A percentile compares a stretch with the other conserved stretches of the same genome.
These are phyloP conservation scores for Laothoe populi DNA, from an alignment of 2,888 invertebrate genomes.

Conservation along the genomic window DNA sequence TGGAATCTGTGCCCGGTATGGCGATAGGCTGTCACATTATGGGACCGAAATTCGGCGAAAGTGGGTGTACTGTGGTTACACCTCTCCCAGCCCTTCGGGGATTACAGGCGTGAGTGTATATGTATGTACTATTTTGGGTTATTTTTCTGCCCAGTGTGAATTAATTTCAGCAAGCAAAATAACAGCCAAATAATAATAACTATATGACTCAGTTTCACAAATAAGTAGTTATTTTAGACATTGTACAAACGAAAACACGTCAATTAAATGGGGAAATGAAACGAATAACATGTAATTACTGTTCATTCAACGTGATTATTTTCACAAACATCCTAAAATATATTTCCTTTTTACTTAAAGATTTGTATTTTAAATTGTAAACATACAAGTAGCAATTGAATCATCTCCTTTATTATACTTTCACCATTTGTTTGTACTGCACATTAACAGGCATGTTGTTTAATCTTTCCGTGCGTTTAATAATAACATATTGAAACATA, in stretches of 20 bases:
- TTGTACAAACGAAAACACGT: neutral
- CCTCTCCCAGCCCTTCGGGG: too few relatives aligned
- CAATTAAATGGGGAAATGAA: conserved; percentile 4
- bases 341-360: neutral
- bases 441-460: conserved; percentile 4
- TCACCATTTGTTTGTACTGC: conserved; percentile 3
- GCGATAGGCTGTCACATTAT: too few relatives aligned
- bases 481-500: neutral
- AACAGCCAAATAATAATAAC: too few relatives aligned
- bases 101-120: too few relatives aligned
- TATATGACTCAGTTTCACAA: neutral
- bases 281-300: conserved; percentile 4
- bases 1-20: too few relatives aligned
- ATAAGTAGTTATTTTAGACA: neutral
- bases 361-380: conserved; percentile 5
- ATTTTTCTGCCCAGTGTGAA: too few relatives aligned
- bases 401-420: conserved; percentile 12
- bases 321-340: conserved; percentile 14
- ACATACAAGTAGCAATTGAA: neutral
- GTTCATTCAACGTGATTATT: conserved; percentile 8
- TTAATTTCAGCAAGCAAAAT: too few relatives aligned
- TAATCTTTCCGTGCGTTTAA: neutral
- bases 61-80: too few relatives aligned
- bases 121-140: too few relatives aligned
- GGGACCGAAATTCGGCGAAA: too few relatives aligned